phyloP scores from a whole-genome alignment of 2,888 invertebrate species.

The Tineola bisselliella region DNA sequence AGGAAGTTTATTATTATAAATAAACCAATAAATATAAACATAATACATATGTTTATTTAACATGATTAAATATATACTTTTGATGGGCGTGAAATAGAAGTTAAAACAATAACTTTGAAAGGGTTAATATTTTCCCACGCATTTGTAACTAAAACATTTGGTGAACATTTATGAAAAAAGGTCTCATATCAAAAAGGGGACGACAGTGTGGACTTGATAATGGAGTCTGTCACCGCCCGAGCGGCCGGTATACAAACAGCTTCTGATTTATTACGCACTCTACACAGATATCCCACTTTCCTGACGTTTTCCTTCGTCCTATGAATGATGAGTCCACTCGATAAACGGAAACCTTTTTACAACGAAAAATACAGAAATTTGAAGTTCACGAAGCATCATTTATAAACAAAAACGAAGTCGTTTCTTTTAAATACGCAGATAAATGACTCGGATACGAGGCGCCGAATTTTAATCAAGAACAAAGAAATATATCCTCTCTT shows the following conservation, averaged over 20 bases:
- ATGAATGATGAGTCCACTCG: constrained; percentile 15
- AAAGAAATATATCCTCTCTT: not conserved
- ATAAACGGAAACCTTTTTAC: constrained; percentile 1
- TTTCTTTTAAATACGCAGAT: not conserved
- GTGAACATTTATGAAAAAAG: constrained; percentile 4
- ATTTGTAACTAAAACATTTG: not conserved
- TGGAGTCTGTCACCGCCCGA: constrained; percentile 4
- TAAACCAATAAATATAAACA: too few species aligned
- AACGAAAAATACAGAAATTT: not conserved
- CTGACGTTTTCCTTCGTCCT: constrained; percentile 9
- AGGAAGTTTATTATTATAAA: too few species aligned
- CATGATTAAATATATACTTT: too few species aligned
- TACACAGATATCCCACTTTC: constrained; percentile 14
- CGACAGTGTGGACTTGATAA: constrained; percentile 12
- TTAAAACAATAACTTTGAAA: not conserved
- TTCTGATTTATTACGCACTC: constrained; percentile 16
- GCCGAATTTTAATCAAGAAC: constrained; percentile 10
- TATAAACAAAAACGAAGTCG: not conserved
- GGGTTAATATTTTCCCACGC: not conserved
- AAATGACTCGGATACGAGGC: not conserved
- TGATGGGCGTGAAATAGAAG: too few species aligned
- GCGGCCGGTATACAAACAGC: constrained; percentile 2
- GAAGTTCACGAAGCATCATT: not conserved
- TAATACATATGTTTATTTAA: too few species aligned
- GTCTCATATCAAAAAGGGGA: not conserved